phyloP scores from a whole-genome alignment of 1,140 invertebrate species.

The Linepithema humile region DNA sequence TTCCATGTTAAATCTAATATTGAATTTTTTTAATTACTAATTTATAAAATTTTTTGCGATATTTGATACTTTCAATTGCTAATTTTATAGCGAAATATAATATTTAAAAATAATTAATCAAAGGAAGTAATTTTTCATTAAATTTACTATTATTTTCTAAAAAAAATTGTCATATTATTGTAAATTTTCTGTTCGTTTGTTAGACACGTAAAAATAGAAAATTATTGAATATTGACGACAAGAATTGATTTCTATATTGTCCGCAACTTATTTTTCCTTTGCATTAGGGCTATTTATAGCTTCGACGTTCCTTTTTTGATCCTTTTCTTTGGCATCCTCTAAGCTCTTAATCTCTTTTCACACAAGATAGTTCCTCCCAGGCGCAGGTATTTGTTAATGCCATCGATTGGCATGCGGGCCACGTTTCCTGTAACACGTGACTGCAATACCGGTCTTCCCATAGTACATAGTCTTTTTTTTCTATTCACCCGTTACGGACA shows the following conservation, averaged over 20 bases:
- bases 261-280: not conserved
- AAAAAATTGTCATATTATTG: too few relatives aligned
- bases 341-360: not conserved
- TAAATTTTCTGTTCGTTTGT: not conserved
- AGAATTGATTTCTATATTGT: not conserved
- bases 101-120: too few relatives aligned
- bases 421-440: conserved; percentile 63
- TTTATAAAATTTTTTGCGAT: too few relatives aligned
- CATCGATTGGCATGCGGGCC: conserved; percentile 52
- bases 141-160: too few relatives aligned
- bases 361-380: not conserved
- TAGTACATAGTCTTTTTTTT: not conserved
- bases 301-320: not conserved
- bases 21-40: too few relatives aligned
- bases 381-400: conserved; percentile 3
- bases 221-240: not conserved
- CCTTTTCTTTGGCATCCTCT: not conserved
- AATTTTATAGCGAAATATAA: too few relatives aligned
- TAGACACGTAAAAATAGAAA: not conserved
- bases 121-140: too few relatives aligned
- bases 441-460: conserved; percentile 35
- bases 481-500: not conserved
- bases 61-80: too few relatives aligned
- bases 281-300: not conserved
- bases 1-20: too few relatives aligned